Evolutionary conservation across 2,888 invertebrate genomes (phyloP).

Genomic region (Pteria penguin): DNA sequence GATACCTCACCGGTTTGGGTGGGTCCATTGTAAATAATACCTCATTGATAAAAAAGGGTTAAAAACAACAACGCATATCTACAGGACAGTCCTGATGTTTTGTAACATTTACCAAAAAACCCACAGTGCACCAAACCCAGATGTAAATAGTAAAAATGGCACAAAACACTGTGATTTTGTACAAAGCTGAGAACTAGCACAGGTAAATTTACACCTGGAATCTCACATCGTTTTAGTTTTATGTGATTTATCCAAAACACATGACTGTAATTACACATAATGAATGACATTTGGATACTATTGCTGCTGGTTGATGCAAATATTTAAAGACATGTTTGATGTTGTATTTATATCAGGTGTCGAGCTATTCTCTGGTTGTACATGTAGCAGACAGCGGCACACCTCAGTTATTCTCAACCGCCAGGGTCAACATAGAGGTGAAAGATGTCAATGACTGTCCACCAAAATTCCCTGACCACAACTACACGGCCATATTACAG

Average conservation of each 20-base stretch:
- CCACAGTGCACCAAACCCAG: too few species aligned
- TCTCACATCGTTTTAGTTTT: background rate
- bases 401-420: slow-evolving; percentile 92
- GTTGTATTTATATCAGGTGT: slow-evolving; percentile 20
- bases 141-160: too few species aligned
- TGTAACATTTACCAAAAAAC: too few species aligned
- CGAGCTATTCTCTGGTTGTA: slow-evolving; percentile 84
- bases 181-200: too few species aligned
- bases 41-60: too few species aligned
- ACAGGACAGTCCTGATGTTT: too few species aligned
- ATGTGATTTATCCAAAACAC: background rate
- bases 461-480: slow-evolving; percentile 87
- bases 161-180: too few species aligned
- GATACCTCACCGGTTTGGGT: too few species aligned
- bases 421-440: slow-evolving; percentile 91
- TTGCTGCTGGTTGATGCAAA: background rate
- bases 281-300: background rate
- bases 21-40: too few species aligned
- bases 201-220: too few species aligned
- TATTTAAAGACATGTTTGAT: background rate
- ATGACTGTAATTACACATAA: background rate
- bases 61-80: too few species aligned
- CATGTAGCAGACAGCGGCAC: slow-evolving; percentile 93
- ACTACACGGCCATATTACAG: slow-evolving; percentile 83
- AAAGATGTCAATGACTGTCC: slow-evolving; percentile 96